A percentile compares a stretch with the other conserved stretches of the same genome.
These are phyloP conservation scores for Nautilus pompilius DNA, from an alignment of 1,140 invertebrate genomes.

Conservation along the genomic window DNA sequence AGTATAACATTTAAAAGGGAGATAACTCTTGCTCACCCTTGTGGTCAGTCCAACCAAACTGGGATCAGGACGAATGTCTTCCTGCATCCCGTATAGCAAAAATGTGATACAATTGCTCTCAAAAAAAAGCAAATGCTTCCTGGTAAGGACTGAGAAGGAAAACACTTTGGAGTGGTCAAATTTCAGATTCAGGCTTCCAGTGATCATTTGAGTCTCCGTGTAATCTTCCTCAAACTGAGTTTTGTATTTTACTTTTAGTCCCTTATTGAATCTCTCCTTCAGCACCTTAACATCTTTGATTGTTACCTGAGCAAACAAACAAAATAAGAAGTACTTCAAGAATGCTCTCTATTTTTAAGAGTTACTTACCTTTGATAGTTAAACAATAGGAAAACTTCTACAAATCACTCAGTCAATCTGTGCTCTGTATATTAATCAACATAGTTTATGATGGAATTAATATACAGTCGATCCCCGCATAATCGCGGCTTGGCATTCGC, in stretches of 20 bases:
- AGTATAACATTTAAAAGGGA: too few relatives aligned
- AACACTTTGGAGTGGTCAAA: slow-evolving; percentile 49
- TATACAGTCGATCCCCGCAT: too few relatives aligned
- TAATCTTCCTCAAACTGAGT: slow-evolving; percentile 31
- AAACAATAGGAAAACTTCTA: too few relatives aligned
- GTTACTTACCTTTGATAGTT: too few relatives aligned
- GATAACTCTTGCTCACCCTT: too few relatives aligned
- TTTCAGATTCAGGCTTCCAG: slow-evolving; percentile 41
- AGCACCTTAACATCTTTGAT: slow-evolving; percentile 39
- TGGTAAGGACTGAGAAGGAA: slow-evolving; percentile 33
- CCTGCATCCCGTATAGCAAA: slow-evolving; percentile 49
- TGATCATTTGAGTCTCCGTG: slow-evolving; percentile 43
- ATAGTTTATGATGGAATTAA: too few relatives aligned
- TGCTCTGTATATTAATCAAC: too few relatives aligned
- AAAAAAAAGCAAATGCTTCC: slow-evolving; percentile 52
- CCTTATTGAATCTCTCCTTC: slow-evolving; percentile 49
- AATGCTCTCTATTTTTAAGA: too few relatives aligned
- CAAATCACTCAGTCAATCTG: too few relatives aligned
- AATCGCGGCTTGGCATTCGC: too few relatives aligned
- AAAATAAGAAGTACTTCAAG: not conserved
- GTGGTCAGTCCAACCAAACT: slow-evolving; percentile 51
- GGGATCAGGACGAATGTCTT: slow-evolving; percentile 42
- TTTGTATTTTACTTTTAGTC: slow-evolving; percentile 46
- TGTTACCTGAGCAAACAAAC: slow-evolving; percentile 25
- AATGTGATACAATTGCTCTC: slow-evolving; percentile 51